Evolutionary conservation across 1,140 invertebrate species (phyloP).

Genomic region (Nebria ingens): DNA sequence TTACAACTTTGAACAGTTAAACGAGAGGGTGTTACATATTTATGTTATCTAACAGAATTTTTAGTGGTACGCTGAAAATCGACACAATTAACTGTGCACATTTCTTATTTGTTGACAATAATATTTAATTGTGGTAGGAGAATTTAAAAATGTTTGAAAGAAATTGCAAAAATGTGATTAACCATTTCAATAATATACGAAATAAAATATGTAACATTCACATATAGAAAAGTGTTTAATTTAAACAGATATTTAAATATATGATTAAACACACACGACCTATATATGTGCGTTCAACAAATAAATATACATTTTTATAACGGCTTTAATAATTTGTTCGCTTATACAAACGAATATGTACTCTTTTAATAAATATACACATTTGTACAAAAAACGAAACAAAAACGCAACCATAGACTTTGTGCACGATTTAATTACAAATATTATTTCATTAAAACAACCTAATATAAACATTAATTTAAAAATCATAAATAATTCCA

Average conservation of each 20-base stretch:
- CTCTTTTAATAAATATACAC: not conserved
- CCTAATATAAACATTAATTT: slow-evolving; percentile 2
- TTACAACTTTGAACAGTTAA: no score
- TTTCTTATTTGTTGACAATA: no score
- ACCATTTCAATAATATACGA: no score
- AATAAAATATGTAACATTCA: no score
- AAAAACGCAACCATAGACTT: not conserved
- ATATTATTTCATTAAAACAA: slow-evolving; percentile 1
- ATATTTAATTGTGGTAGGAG: no score
- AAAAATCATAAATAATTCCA: slow-evolving; percentile 5
- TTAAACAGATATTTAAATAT: not conserved
- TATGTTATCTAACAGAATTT: no score
- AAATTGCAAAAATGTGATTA: no score
- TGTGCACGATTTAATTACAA: slow-evolving; percentile 1
- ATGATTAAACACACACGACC: not conserved
- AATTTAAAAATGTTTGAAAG: no score
- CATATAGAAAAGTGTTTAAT: not conserved
- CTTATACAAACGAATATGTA: not conserved
- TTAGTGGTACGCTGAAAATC: no score
- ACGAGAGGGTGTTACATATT: no score
- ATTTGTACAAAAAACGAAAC: not conserved
- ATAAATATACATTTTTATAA: not conserved
- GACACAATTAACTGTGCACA: no score
- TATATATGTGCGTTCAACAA: not conserved
- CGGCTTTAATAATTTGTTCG: not conserved